A percentile compares a stretch with the other conserved stretches of the same genome.
Conservation (phyloP, 2,888 invertebrate species). For the Antitype chi region DNA sequence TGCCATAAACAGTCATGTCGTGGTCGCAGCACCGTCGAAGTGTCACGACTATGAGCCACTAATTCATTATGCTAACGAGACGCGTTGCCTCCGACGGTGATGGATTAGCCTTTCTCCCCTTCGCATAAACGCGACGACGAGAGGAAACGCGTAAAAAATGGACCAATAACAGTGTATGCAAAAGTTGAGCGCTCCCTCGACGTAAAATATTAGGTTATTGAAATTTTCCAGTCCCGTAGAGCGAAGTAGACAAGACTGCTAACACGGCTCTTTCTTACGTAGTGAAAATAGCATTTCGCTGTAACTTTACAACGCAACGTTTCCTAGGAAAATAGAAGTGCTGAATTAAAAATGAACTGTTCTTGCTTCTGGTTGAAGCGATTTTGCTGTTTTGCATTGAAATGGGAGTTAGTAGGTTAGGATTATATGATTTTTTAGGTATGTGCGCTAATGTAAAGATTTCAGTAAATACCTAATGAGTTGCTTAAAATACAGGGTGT, state of each 20-base stretch:
- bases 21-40: constrained; percentile 51
- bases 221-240: constrained; percentile 79
- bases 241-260: constrained; percentile 71
- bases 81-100: constrained; percentile 86
- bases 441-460: not conserved
- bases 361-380: constrained; percentile 39
- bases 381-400: constrained; percentile 31
- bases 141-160: constrained; percentile 76
- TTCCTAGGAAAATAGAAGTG: constrained; percentile 42
- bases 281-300: constrained; percentile 69
- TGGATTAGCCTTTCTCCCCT: constrained; percentile 81
- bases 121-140: constrained; percentile 69
- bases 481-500: not conserved
- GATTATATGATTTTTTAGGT: not conserved
- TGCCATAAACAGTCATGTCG: constrained; percentile 57
- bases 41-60: constrained; percentile 72
- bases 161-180: constrained; percentile 78
- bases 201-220: constrained; percentile 81
- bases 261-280: constrained; percentile 66
- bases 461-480: not conserved
- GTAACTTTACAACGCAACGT: constrained; percentile 55
- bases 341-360: constrained; percentile 54
- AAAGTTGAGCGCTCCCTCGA: constrained; percentile 72
- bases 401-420: not conserved
- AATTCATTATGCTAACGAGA: constrained; percentile 90